A percentile compares a stretch with the other conserved stretches of the same genome.
These are phyloP conservation scores for Melieria picta DNA, from an alignment of 2,888 invertebrate genomes.

Conservation along the genomic window DNA sequence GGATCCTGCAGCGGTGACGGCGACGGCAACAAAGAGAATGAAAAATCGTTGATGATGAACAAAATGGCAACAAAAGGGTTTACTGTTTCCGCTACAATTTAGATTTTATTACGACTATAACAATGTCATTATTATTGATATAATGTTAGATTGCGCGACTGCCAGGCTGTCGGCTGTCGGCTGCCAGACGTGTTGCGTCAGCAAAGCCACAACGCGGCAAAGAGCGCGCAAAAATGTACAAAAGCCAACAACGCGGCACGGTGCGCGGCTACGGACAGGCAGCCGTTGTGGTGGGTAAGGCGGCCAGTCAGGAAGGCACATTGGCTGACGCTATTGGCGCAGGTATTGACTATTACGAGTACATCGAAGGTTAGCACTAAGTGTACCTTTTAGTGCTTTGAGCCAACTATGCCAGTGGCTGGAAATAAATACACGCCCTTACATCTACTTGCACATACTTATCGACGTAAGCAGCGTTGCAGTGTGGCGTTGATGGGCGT, in stretches of 20 bases:
- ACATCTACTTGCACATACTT: background rate
- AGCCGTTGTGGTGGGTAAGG: background rate
- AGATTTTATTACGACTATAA: conserved; percentile 20
- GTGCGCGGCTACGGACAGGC: too few species aligned
- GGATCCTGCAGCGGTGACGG: background rate
- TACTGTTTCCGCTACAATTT: conserved; percentile 26
- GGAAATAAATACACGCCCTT: background rate
- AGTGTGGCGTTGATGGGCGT: too few species aligned
- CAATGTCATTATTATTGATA: conserved; percentile 22
- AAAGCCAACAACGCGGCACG: too few species aligned
- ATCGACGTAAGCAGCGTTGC: too few species aligned
- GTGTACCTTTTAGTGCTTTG: conserved; percentile 15
- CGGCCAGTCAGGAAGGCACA: background rate
- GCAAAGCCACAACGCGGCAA: too few species aligned
- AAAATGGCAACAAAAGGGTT: conserved; percentile 17
- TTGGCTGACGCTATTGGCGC: background rate
- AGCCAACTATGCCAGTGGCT: background rate
- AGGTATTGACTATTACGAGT: background rate
- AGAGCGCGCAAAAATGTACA: too few species aligned
- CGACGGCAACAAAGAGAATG: background rate
- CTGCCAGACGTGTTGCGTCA: too few species aligned
- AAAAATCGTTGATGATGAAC: conserved; percentile 10
- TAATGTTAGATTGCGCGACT: conserved; percentile 15
- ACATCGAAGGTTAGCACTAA: background rate
- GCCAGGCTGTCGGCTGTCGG: background rate